These are phyloP conservation scores for Sminthopsis crassicaudata DNA, from an alignment of 2,113 vertebrate species.

Conservation along the genomic window DNA sequence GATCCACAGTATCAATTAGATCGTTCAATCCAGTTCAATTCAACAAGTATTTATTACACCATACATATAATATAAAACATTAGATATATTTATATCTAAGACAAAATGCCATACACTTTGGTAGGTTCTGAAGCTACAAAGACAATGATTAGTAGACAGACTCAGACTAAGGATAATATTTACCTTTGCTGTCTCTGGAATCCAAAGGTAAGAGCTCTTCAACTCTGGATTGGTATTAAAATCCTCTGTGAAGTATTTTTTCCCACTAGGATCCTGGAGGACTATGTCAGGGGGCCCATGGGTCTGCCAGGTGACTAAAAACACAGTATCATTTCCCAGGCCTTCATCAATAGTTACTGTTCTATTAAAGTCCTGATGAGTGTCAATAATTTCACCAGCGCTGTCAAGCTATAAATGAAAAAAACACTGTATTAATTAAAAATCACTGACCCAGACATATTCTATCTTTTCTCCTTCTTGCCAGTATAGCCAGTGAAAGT, in stretches of 20 bases:
- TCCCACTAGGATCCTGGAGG: conserved; percentile 77
- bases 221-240: conserved; percentile 61
- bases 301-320: conserved; percentile 79
- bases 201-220: conserved; percentile 65
- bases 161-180: not conserved
- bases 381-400: conserved; percentile 43
- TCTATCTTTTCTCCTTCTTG: not conserved
- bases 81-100: not conserved
- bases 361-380: conserved; percentile 63
- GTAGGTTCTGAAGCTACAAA: not conserved
- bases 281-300: conserved; percentile 60
- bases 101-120: not conserved
- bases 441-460: not conserved
- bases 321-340: conserved; percentile 82
- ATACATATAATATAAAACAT: not conserved
- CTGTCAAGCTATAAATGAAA: conserved; percentile 81
- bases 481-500: not conserved
- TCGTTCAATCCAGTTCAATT: not conserved
- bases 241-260: conserved; percentile 64
- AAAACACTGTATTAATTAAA: not conserved
- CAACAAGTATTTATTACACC: not conserved
- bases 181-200: conserved; percentile 82
- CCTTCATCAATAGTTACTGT: conserved; percentile 76
- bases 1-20: not conserved
- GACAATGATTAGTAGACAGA: not conserved